Evolutionary conservation across 2,113 vertebrate species (phyloP), one percentile per base, ranked within the genome.

Genomic region (Hyperoodon ampullatus): DNA sequence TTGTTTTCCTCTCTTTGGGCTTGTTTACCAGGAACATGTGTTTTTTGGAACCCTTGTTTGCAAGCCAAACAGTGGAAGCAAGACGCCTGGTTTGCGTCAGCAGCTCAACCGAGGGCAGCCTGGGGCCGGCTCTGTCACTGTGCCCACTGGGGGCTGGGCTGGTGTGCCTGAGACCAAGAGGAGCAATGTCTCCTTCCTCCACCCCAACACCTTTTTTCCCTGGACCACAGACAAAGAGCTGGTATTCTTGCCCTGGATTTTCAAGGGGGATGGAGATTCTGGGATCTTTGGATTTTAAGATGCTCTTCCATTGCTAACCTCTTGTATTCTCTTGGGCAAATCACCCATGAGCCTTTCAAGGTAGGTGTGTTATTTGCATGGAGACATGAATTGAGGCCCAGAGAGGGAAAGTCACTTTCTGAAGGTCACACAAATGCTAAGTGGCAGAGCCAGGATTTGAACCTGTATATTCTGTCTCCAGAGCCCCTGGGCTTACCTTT

Each of bases 11-110:
- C 65, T 12, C 70, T 78, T 87, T 84, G 90, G 81, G 81, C 75
- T 96, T 97, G 90, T 97, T 97, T 96, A 96, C 92, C 92, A 63
- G 28, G 18, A 90, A n/a, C 2, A 8, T 71, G 66, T 87, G 92
- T 93, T 94, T 93, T 93, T 87, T 33, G 81, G 81, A 93, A 68
- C 10, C 93, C 71, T 96, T 95, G 90, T 95, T 96, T 94, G 72
- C 21, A 82, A 90, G 96, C 94, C 96, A 95, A 86, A 90, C 16
- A 11, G 88, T 94, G 84, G 91, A 75, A 82, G 83, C 14, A 21
- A 82, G 88, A 85, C 39, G 68, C 53, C 75, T 65, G 66, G 42
- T 66, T 89, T 95, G 33, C 33, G 5, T 95, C 94, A 92, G 77
- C 58, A 85, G 55, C 75, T 21, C 60, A 21, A 6, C 24, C 0